A percentile compares a stretch with the other conserved stretches of the same genome.
phyloP scores from a whole-genome alignment of 2,888 invertebrate genomes.

The Mimas tiliae region DNA sequence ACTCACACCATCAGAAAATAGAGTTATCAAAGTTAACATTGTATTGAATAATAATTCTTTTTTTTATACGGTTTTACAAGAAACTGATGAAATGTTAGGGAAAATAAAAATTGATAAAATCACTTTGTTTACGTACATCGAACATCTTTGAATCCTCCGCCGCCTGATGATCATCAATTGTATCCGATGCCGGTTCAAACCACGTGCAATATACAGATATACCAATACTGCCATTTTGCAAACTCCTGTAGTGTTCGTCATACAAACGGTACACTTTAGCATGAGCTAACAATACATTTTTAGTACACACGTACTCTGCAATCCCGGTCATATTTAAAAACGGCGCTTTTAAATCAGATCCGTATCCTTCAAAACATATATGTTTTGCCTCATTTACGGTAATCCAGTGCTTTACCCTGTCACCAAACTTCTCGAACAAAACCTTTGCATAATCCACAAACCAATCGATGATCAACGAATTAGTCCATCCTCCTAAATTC shows the following conservation, averaged over 20 bases:
- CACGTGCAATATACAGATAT: conserved; percentile 70
- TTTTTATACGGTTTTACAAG: too few species aligned
- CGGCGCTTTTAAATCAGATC: conserved; percentile 59
- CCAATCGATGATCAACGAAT: conserved; percentile 79
- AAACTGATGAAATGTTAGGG: too few species aligned
- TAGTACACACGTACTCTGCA: conserved; percentile 82
- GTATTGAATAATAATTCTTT: too few species aligned
- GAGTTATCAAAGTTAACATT: too few species aligned
- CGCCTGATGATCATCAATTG: conserved; percentile 75
- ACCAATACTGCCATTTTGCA: conserved; percentile 58
- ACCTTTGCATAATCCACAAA: conserved; percentile 84
- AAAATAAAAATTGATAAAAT: not conserved
- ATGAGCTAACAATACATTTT: conserved; percentile 84
- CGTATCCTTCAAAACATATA: conserved; percentile 67
- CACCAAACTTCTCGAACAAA: conserved; percentile 75
- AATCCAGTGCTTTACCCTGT: conserved; percentile 82
- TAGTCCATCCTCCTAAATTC: conserved; percentile 85
- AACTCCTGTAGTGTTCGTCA: conserved; percentile 51
- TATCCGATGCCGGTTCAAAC: conserved; percentile 78
- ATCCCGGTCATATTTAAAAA: conserved; percentile 65
- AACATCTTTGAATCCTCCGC: conserved; percentile 81
- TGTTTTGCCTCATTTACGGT: conserved; percentile 85
- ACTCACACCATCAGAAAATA: too few species aligned
- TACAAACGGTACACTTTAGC: conserved; percentile 74
- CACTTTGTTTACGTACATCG: conserved; percentile 76